Conservation (phyloP, 2,113 vertebrate species). For the Pelusios castaneus region DNA sequence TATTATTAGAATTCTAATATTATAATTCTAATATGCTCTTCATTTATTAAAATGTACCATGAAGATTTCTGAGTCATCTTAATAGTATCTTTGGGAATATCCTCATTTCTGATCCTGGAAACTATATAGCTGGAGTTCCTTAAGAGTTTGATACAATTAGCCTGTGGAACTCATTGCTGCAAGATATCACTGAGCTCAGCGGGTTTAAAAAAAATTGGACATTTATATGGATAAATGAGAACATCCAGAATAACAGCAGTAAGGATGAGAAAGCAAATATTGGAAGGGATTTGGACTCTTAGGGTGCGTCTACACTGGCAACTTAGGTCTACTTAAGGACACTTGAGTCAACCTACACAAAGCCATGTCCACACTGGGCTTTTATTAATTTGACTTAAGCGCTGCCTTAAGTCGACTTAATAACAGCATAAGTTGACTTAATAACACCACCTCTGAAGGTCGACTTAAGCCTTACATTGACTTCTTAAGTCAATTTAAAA, state of each 20-base stretch:
- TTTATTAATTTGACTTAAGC: no score
- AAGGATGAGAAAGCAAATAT: fast-evolving
- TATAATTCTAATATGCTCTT: background rate
- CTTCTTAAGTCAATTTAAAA: no score
- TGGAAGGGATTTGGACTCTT: background rate
- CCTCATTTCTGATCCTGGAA: background rate
- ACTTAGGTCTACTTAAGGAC: no score
- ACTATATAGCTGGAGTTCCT: background rate
- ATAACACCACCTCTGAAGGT: no score
- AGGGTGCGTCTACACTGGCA: no score
- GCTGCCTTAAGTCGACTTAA: no score
- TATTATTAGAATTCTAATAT: background rate
- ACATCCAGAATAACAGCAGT: conserved; percentile 8
- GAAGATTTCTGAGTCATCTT: background rate
- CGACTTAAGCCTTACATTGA: no score
- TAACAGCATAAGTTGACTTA: no score
- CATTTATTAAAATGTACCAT: background rate
- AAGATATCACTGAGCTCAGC: background rate
- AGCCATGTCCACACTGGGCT: no score
- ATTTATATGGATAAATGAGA: conserved; percentile 44
- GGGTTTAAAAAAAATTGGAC: conserved; percentile 37
- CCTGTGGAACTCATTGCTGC: background rate
- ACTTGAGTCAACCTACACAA: no score
- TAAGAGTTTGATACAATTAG: conserved; percentile 23
- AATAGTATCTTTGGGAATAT: background rate